Base-by-base conservation (phyloP, 2,113 vertebrate genomes). In the Limanda limanda region DNA sequence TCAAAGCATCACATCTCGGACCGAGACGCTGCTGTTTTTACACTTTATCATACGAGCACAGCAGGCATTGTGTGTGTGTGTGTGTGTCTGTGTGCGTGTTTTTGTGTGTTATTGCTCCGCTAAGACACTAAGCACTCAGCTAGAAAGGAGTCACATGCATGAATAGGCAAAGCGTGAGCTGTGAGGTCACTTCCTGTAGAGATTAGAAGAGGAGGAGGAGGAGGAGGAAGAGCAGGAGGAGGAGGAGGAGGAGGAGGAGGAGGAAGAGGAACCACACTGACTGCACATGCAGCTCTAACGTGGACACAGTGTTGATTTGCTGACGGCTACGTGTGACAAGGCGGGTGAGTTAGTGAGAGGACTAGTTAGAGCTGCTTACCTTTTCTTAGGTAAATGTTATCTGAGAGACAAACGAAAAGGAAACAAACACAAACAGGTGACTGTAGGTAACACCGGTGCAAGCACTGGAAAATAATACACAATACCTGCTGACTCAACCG, bases 371-470 rank as follows among this genome's bases (percentile, higher is more conserved):
- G 77, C 84, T 3, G 92, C 94, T 95, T 95, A 95, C 94, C 94
- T 95, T 91, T 92, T 94, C 94, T 94, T 76, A 95, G 92, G 93
- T 94, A 94, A 95, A 92, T 47, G 93, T 95, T 94, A 91, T 95
- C 94, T 95, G 92, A 94, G 93, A 94, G 86, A 94, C 82, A 89
- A 73, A 77, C 58, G 76, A 77, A 85, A 68, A 79, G 56, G 70
- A 59, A 89, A 92, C 82, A 79, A 92, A 92, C 89, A 88, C 90
- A 87, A 91, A 57, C 79, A 89, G 87, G 86, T 83, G 88, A 93
- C 89, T 85, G 89, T 86, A 56, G 47, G 47, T 48, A 18, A 48
- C 15, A 48, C 14, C 17, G 47, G 17, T 48, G 47, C 47, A 51
- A 4, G 17, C 47, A 51, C 47, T 18, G 47, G 2, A 7, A 51